A percentile compares a stretch with the other conserved stretches of the same genome.
Conservation (phyloP, 2,888 invertebrate genomes). For the Andrena bucephala region DNA sequence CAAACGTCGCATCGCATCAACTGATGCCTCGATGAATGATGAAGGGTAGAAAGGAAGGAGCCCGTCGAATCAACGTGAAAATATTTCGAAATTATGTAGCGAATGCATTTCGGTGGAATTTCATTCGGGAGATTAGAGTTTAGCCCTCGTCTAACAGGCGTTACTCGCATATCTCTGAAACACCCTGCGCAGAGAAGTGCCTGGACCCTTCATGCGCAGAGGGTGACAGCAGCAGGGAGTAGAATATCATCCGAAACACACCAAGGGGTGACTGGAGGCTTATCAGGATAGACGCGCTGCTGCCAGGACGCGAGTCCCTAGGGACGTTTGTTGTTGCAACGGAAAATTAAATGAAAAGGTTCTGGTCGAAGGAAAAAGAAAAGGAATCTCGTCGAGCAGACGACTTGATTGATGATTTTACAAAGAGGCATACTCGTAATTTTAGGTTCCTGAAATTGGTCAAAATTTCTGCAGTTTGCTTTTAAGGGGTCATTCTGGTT, state of each 20-base stretch:
- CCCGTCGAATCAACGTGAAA: background rate
- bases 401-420: slow-evolving; percentile 14
- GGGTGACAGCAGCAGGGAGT: slow-evolving; percentile 35
- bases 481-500: too few species aligned
- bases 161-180: slow-evolving; percentile 28
- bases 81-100: background rate
- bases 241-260: slow-evolving; percentile 46
- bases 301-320: slow-evolving; percentile 65
- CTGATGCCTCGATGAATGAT: background rate
- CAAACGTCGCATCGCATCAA: too few species aligned
- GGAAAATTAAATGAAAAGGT: slow-evolving; percentile 35
- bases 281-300: slow-evolving; percentile 66
- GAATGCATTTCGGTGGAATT: slow-evolving; percentile 8
- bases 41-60: background rate
- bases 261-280: slow-evolving; percentile 68
- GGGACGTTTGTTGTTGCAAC: slow-evolving; percentile 66
- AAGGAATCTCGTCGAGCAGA: slow-evolving; percentile 6
- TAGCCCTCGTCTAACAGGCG: slow-evolving; percentile 20
- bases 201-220: slow-evolving; percentile 11
- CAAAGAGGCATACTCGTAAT: background rate
- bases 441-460: background rate
- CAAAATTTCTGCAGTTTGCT: too few species aligned
- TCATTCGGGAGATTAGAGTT: slow-evolving; percentile 16
- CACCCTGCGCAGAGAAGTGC: slow-evolving; percentile 12
- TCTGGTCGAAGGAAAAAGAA: slow-evolving; percentile 12